A percentile compares a stretch with the other conserved stretches of the same genome.
Conservation (phyloP, 1,140 invertebrate genomes). For the Coptotermes formosanus region DNA sequence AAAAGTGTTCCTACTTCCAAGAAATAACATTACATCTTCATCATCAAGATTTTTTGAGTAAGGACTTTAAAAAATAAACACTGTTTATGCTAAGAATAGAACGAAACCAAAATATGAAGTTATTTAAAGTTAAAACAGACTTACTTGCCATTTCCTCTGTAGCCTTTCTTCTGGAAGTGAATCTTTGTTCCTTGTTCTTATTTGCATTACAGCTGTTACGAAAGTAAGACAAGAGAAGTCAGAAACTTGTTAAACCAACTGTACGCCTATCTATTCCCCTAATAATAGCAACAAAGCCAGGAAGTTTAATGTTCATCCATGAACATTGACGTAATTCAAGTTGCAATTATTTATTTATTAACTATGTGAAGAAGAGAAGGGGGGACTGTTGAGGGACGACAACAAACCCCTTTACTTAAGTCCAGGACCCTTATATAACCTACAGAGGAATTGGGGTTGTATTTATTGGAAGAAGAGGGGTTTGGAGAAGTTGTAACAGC, state of each 20-base stretch:
- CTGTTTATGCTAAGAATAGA: too few relatives aligned
- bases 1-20: too few relatives aligned
- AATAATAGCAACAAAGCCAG: constrained; percentile 9
- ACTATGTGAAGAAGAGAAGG: constrained; percentile 31
- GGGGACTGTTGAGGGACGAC: background rate
- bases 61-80: too few relatives aligned
- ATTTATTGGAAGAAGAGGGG: background rate
- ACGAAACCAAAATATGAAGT: too few relatives aligned
- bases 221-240: background rate
- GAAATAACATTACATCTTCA: too few relatives aligned
- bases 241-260: background rate
- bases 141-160: too few relatives aligned
- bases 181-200: too few relatives aligned
- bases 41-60: too few relatives aligned
- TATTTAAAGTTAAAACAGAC: too few relatives aligned
- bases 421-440: background rate
- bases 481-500: constrained; percentile 13
- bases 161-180: too few relatives aligned
- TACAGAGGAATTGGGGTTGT: background rate
- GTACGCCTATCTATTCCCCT: background rate
- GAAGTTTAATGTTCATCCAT: constrained; percentile 33
- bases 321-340: constrained; percentile 34
- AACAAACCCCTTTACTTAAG: constrained; percentile 20
- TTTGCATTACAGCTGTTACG: too few relatives aligned
- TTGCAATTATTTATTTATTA: constrained; percentile 36